Evolutionary conservation across 2,113 vertebrate species (phyloP), one percentile per base, ranked within the genome.

Genomic region (Nestor notabilis): DNA sequence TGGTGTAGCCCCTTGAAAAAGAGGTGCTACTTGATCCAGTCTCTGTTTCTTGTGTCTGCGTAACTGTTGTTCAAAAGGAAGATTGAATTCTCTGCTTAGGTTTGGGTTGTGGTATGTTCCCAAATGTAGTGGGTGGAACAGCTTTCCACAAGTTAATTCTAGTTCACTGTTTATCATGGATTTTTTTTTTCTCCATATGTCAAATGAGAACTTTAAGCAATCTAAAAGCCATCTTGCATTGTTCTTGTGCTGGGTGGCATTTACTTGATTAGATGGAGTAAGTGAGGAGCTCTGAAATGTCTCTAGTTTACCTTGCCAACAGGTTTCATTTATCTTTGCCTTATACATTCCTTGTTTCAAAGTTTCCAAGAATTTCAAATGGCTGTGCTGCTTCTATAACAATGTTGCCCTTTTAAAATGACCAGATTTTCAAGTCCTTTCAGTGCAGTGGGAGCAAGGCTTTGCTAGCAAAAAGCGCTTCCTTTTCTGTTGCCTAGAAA

Each of bases 91-190:
- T 89, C 65, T 94, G 31, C 89, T 90, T 63, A 39, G 55, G 74
- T 92, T 96, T 91, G 79, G 70, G 39, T 87, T 91, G n/a, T 71
- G 81, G 70, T 94, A 17, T 66, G 65, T 92, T 97, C 94, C 92
- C 83, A 89, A 87, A 82, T 49, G 77, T 50, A 56, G 93, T 87
- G 92, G 90, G 80, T 95, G 88, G 85, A 87, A 90, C 96, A 94
- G 81, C 87, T 93, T 96, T 91, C 86, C 0, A 0, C 75, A 75
- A 89, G 90, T 78, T 94, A 93, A 92, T 83, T 95, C 87, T 83
- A 68, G 89, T 92, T 95, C 78, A 44, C 61, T 79, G 77, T 96
- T 95, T 87, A 64, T 89, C 64, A 0, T 89, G n/a, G 1, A 4
- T 1, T 23, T 35, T 37, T 33, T 76, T 76, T 90, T 76, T 50